phyloP scores from a whole-genome alignment of 1,140 invertebrate species.

The Drosophila arawakana region DNA sequence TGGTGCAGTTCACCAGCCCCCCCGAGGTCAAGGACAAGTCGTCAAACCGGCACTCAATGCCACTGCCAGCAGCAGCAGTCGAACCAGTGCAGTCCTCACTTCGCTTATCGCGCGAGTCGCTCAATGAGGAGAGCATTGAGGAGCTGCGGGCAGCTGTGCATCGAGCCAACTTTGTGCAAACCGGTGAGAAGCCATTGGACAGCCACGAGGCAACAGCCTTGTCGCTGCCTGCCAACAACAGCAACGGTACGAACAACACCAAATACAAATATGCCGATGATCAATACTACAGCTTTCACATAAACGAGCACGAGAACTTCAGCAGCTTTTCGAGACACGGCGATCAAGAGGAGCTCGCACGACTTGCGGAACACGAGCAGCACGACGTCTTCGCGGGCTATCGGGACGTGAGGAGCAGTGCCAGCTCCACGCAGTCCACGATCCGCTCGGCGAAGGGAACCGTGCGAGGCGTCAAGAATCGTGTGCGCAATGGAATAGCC shows the following conservation, averaged over 20 bases:
- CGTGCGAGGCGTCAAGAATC: conserved; percentile 96
- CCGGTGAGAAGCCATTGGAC: conserved; percentile 49
- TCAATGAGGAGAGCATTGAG: conserved; percentile 71
- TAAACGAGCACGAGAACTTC: conserved; percentile 88
- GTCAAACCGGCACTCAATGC: conserved; percentile 16
- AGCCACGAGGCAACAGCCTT: conserved; percentile 28
- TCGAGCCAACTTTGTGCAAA: conserved; percentile 75
- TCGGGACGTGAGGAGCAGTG: conserved; percentile 90
- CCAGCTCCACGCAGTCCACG: conserved; percentile 89
- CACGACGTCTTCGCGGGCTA: conserved; percentile 92
- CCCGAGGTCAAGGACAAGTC: conserved; percentile 52
- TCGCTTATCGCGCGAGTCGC: conserved; percentile 62
- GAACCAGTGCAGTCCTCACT: conserved; percentile 17
- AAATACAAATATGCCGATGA: conserved; percentile 88
- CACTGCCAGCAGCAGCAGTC: neutral
- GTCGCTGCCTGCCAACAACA: conserved; percentile 33
- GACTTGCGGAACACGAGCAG: conserved; percentile 52
- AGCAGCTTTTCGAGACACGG: conserved; percentile 86
- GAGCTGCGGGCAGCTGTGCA: conserved; percentile 72
- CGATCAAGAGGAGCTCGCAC: conserved; percentile 67
- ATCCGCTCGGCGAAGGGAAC: conserved; percentile 96
- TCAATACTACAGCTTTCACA: conserved; percentile 92
- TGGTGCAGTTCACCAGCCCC: conserved; percentile 59
- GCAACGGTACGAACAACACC: conserved; percentile 41
- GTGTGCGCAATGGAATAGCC: conserved; percentile 96